Evolutionary conservation across 2,797 vertebrate species (phyloP).

Genomic region (Sebastes nivosus): DNA sequence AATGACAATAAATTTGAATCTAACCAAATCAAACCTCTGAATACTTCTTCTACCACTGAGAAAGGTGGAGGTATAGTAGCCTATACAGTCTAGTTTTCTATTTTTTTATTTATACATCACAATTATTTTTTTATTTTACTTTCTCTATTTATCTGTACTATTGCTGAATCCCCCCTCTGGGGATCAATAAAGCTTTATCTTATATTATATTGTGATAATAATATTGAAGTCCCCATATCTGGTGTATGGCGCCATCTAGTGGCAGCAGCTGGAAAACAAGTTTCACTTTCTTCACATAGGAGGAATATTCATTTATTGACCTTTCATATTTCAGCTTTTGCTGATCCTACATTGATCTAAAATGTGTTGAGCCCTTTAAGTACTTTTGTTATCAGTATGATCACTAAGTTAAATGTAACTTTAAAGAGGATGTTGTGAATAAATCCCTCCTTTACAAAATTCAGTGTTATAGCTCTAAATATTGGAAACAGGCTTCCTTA

Average conservation of each 20-base stretch:
- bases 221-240: not conserved
- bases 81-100: not conserved
- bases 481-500: not conserved
- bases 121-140: not conserved
- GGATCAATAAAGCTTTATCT: not conserved
- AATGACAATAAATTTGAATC: too few relatives aligned
- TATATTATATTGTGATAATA: not conserved
- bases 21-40: not conserved
- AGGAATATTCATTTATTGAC: not conserved
- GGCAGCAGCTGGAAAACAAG: constrained; percentile 25
- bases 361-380: not conserved
- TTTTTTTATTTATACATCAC: not conserved
- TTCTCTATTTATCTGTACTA: not conserved
- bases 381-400: not conserved
- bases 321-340: not conserved
- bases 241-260: constrained; percentile 56
- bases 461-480: not conserved
- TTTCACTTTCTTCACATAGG: not conserved
- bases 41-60: not conserved
- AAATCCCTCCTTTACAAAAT: not conserved
- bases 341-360: not conserved
- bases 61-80: not conserved
- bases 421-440: not conserved
- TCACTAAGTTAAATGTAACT: not conserved
- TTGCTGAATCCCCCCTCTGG: not conserved